phyloP scores from a whole-genome alignment of 2,113 vertebrate species.

The Oreotrochilus melanogaster region DNA sequence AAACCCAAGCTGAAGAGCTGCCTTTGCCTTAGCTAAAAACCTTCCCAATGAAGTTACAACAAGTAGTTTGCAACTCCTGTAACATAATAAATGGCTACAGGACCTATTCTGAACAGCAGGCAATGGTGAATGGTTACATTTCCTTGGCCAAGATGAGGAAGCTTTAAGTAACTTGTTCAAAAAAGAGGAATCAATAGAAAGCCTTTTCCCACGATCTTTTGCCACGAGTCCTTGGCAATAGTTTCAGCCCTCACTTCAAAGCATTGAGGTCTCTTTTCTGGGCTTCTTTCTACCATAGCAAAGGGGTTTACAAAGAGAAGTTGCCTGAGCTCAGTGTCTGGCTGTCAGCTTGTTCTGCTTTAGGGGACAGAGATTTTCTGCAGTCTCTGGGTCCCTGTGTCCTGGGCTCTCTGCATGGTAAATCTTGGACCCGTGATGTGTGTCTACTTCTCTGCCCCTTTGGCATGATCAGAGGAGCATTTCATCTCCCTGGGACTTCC shows the following conservation, averaged over 20 bases:
- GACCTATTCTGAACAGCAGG: slow-evolving; percentile 41
- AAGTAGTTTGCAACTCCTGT: background rate
- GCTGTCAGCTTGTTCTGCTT: background rate
- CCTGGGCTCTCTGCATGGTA: background rate
- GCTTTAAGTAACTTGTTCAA: slow-evolving; percentile 47
- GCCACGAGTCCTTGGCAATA: slow-evolving; percentile 55
- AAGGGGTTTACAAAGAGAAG: slow-evolving; percentile 25
- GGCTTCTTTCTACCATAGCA: slow-evolving; percentile 1
- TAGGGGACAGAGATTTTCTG: background rate
- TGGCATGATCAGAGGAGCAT: background rate
- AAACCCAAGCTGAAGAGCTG: background rate
- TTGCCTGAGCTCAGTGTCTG: background rate
- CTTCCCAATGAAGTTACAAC: background rate
- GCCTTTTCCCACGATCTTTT: slow-evolving; percentile 67
- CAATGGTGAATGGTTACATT: slow-evolving; percentile 39
- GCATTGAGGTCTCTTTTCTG: slow-evolving; percentile 40
- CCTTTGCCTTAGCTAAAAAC: background rate
- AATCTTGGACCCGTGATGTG: background rate
- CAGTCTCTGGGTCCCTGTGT: background rate
- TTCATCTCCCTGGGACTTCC: background rate
- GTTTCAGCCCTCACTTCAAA: slow-evolving; percentile 56
- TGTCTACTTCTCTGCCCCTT: background rate
- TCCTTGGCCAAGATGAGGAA: slow-evolving; percentile 40
- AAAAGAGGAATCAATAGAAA: slow-evolving; percentile 53
- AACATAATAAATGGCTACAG: slow-evolving; percentile 28